phyloP scores from a whole-genome alignment of 2,797 vertebrate genomes.

The Sebastes taczanowskii region DNA sequence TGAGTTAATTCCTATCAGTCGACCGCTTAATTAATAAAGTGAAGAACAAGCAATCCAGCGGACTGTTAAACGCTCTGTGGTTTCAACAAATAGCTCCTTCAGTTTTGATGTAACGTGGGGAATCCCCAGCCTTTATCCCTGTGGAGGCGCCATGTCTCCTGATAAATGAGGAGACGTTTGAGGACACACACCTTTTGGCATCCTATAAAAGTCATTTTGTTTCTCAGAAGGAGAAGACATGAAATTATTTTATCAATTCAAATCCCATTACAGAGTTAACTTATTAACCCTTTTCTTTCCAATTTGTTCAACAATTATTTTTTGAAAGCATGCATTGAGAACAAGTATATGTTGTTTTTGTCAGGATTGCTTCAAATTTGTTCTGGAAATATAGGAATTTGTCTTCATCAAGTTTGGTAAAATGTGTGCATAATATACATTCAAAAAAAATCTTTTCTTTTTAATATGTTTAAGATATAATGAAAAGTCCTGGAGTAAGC shows the following conservation, averaged over 20 bases:
- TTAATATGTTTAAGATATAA: not conserved
- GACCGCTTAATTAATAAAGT: constrained; percentile 18
- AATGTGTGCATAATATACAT: not conserved
- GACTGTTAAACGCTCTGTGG: constrained; percentile 9
- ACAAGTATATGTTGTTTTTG: not conserved
- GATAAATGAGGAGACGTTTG: constrained; percentile 23
- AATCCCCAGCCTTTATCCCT: constrained; percentile 44
- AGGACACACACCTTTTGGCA: constrained; percentile 42
- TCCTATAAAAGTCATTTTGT: not conserved
- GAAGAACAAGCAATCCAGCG: not conserved
- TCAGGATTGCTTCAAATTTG: not conserved
- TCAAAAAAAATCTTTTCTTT: not conserved
- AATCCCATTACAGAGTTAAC: not conserved
- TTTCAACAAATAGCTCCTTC: constrained; percentile 13
- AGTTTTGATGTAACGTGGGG: constrained; percentile 30
- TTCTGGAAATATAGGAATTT: not conserved
- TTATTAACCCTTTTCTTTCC: not conserved
- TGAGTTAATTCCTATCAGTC: not conserved
- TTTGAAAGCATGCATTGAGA: not conserved
- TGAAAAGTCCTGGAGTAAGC: not conserved
- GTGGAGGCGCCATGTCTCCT: constrained; percentile 16
- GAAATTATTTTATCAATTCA: not conserved
- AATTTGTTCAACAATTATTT: not conserved
- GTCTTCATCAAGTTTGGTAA: not conserved
- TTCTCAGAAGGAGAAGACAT: not conserved